Base-by-base conservation (phyloP, 2,888 invertebrate genomes). In the Hypomecis atomaria region DNA sequence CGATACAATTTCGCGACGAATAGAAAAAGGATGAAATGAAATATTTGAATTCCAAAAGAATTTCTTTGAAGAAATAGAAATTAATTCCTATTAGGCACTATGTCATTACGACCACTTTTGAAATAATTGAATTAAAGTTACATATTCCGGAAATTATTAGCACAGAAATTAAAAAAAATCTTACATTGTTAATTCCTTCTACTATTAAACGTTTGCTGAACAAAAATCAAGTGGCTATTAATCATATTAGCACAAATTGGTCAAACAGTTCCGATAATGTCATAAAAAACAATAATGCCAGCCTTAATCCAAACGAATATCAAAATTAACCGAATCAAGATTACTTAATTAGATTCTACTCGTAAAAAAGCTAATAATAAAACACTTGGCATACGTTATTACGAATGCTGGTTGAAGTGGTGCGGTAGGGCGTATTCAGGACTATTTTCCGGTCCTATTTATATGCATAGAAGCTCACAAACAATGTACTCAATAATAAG, bases 321-420 rank as follows among this genome's bases (percentile, higher is more conserved):
- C 57, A 44, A 49, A 65, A 53, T 57, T 48, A 48, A 65, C 60
- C 38, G 37, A 48, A 65, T 61, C 57, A 53, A 65, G 60, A 65
- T 65, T 48, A 65, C 53, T 48, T 44, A 64, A 65, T 61, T 48
- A 42, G 60, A 65, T 65, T 65, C 60, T 47, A 57, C 40, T n/a
- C n/a, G n/a, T n/a, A n/a, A n/a, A 23, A 52, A 48, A 61, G 56
- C 48, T 65, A 57, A 61, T 65, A 65, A 65, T 61, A 61, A 65
- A 65, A 53, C 53, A 61, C 59, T 61, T 49, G 52, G 60, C 10
- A 49, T 64, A 47, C 57, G 65, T 49, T 57, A 65, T 61, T 60
- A 61, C 40, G 56, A 56, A 47, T 48, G 47, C 47, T 56, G 53
- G 45, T 65, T 61, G 50, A 60, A 65, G 62, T 62, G 50, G 63